Evolutionary conservation across 2,113 vertebrate genomes (phyloP).

Genomic region (Elephantulus edwardii): DNA sequence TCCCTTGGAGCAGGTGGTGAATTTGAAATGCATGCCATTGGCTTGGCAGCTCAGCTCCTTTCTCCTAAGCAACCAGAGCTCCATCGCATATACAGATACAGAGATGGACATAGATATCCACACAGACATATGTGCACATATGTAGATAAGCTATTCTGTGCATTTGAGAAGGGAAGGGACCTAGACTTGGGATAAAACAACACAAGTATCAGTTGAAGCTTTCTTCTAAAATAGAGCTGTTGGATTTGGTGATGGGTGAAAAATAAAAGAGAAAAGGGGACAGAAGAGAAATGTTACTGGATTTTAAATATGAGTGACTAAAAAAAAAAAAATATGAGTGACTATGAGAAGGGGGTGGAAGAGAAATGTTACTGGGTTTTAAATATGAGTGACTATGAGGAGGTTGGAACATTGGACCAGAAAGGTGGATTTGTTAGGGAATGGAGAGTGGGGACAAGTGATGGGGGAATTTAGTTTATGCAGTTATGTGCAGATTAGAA

Average conservation of each 20-base stretch:
- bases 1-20: too few species aligned
- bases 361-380: not conserved
- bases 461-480: not conserved
- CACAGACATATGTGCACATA: not conserved
- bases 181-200: not conserved
- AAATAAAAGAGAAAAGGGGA: not conserved
- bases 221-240: not conserved
- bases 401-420: not conserved
- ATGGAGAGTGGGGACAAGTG: not conserved
- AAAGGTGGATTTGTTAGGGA: not conserved
- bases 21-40: too few species aligned
- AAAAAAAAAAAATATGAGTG: not conserved
- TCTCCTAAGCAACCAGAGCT: too few species aligned
- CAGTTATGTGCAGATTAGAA: not conserved
- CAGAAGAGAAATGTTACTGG: not conserved
- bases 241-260: not conserved
- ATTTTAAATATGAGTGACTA: not conserved
- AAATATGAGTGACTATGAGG: not conserved
- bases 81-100: not conserved
- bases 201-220: not conserved
- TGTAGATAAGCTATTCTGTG: too few species aligned
- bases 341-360: not conserved
- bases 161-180: not conserved
- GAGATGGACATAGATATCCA: too few species aligned
- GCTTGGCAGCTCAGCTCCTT: too few species aligned